Percentiles rank a stretch among this genome's conserved stretches.
These are phyloP conservation scores for Argyresthia goedartella DNA, from an alignment of 2,888 invertebrate genomes.

Conservation along the genomic window DNA sequence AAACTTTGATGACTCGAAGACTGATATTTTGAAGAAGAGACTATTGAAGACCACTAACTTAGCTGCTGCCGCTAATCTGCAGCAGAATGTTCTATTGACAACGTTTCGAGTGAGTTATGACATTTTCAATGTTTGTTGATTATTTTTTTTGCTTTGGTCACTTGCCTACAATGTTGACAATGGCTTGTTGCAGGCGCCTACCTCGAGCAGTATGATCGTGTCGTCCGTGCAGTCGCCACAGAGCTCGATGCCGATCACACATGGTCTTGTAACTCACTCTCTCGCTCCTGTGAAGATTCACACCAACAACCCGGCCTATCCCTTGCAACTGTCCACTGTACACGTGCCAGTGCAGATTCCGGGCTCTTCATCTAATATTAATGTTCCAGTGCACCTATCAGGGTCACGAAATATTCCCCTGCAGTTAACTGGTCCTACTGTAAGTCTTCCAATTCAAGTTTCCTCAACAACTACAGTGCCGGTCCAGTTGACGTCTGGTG, in stretches of 20 bases:
- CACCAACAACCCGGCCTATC: slow-evolving; percentile 46
- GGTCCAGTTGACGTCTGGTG: slow-evolving; percentile 53
- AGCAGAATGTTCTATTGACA: slow-evolving; percentile 60
- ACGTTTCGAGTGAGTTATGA: slow-evolving; percentile 52
- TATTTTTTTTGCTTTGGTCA: neutral
- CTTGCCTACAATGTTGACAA: slow-evolving; percentile 26
- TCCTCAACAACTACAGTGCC: slow-evolving; percentile 52
- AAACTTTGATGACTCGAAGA: slow-evolving; percentile 65
- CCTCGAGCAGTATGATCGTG: slow-evolving; percentile 64
- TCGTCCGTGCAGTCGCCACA: slow-evolving; percentile 59
- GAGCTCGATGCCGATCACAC: slow-evolving; percentile 56
- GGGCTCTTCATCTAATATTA: slow-evolving; percentile 54
- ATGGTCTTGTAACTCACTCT: slow-evolving; percentile 56
- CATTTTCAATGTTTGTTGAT: neutral
- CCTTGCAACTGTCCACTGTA: slow-evolving; percentile 56
- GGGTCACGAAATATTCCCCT: slow-evolving; percentile 46
- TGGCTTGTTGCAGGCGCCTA: slow-evolving; percentile 51
- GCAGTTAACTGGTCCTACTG: slow-evolving; percentile 42
- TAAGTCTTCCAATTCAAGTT: slow-evolving; percentile 55
- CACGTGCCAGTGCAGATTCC: slow-evolving; percentile 64
- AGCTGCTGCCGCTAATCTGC: slow-evolving; percentile 33
- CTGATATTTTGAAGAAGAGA: slow-evolving; percentile 66
- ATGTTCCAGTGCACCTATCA: slow-evolving; percentile 59
- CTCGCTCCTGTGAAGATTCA: slow-evolving; percentile 61
- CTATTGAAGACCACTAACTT: slow-evolving; percentile 51